phyloP scores from a whole-genome alignment of 2,888 invertebrate genomes.

The Clistopyga incitator region DNA sequence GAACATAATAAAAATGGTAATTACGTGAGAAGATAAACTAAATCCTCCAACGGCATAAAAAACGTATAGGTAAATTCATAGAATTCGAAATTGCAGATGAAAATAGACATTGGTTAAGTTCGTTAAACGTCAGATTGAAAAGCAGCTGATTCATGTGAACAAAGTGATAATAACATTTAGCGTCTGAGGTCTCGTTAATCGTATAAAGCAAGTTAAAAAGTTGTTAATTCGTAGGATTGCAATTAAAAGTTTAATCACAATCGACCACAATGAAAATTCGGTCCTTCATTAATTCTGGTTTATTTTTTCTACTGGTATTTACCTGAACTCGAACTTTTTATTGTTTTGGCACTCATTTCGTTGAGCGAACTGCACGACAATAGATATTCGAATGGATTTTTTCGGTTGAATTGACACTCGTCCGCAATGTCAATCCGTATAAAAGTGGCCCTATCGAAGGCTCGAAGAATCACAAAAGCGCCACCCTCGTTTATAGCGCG shows the following conservation, averaged over 20 bases:
- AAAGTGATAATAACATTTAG: neutral
- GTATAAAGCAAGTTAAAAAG: neutral
- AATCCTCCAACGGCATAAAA: neutral
- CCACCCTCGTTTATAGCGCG: constrained; percentile 68
- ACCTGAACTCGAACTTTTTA: constrained; percentile 59
- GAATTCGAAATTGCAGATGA: neutral
- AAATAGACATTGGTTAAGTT: constrained; percentile 11
- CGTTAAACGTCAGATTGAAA: neutral
- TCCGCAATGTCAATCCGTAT: constrained; percentile 68
- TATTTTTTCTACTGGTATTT: constrained; percentile 27
- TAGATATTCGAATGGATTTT: constrained; percentile 61
- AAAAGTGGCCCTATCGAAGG: constrained; percentile 65
- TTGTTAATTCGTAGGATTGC: neutral
- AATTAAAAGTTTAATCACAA: neutral
- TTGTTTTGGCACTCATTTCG: constrained; percentile 66
- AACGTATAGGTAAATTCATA: neutral
- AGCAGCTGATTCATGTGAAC: constrained; percentile 42
- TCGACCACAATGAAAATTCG: too few relatives aligned
- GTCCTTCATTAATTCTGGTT: neutral
- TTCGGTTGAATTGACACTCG: constrained; percentile 48
- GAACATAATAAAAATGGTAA: neutral
- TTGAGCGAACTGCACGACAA: constrained; percentile 45
- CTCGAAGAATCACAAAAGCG: constrained; percentile 70
- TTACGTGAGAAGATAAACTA: neutral
- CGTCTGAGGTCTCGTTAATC: neutral